Evolutionary conservation across 1,140 invertebrate species (phyloP).

Genomic region (Temnothorax longispinosus): DNA sequence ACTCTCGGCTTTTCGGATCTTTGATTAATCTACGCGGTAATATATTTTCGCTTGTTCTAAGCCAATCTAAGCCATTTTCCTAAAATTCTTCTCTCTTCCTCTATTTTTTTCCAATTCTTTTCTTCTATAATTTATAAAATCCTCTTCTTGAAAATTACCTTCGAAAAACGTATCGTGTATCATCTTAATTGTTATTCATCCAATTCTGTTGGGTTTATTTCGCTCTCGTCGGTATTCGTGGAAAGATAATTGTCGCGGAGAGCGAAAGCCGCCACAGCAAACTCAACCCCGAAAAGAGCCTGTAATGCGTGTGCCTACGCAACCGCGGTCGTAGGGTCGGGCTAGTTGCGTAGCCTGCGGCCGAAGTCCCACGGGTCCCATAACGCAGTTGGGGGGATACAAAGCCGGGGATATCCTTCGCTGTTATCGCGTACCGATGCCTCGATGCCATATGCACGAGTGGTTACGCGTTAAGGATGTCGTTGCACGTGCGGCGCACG

Average conservation of each 20-base stretch:
- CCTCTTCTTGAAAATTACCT: constrained; percentile 29
- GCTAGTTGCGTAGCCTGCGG: constrained; percentile 79
- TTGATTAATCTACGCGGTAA: neutral
- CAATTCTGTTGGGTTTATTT: constrained; percentile 3
- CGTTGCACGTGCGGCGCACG: constrained; percentile 17
- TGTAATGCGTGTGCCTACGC: constrained; percentile 73
- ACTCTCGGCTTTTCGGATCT: neutral
- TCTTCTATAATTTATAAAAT: neutral
- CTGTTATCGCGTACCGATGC: constrained; percentile 77
- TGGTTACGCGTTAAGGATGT: constrained; percentile 70
- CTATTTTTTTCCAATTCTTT: neutral
- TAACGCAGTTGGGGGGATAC: constrained; percentile 75
- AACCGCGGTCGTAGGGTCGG: constrained; percentile 60
- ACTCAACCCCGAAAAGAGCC: constrained; percentile 62
- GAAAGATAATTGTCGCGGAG: constrained; percentile 24
- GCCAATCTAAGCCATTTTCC: neutral
- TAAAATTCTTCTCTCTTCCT: neutral
- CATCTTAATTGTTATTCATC: neutral
- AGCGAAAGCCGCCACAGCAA: constrained; percentile 22
- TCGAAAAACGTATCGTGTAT: constrained; percentile 2
- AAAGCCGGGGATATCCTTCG: constrained; percentile 63
- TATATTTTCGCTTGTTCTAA: neutral
- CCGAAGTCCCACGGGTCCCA: constrained; percentile 82
- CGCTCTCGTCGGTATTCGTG: constrained; percentile 7
- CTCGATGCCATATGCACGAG: constrained; percentile 78